A percentile compares a stretch with the other conserved stretches of the same genome.
These are phyloP conservation scores for Drosophila mimica DNA, from an alignment of 2,888 invertebrate species.

Conservation along the genomic window DNA sequence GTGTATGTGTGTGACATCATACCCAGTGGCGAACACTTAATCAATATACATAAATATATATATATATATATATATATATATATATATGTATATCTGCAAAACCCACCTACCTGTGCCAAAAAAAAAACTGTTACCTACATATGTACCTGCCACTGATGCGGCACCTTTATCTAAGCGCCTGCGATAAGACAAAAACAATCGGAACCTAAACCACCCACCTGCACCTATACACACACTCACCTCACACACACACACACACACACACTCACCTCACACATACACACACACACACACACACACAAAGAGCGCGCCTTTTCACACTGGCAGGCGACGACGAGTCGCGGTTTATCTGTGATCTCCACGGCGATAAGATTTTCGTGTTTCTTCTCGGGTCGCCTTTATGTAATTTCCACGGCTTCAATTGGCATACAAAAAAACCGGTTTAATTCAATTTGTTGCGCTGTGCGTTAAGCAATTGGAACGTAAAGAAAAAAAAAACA, in stretches of 20 bases:
- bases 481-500: neutral
- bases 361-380: constrained; percentile 32
- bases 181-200: constrained; percentile 37
- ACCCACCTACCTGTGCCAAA: constrained; percentile 27
- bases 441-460: constrained; percentile 19
- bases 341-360: constrained; percentile 31
- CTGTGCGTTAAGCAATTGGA: neutral
- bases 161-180: constrained; percentile 52
- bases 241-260: neutral
- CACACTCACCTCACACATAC: constrained; percentile 16
- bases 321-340: constrained; percentile 22
- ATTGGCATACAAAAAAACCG: constrained; percentile 29
- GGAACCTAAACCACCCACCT: neutral
- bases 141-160: constrained; percentile 34
- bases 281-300: neutral
- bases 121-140: constrained; percentile 1
- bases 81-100: neutral
- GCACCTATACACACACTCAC: constrained; percentile 2
- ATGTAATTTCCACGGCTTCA: constrained; percentile 29
- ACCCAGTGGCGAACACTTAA: neutral
- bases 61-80: neutral
- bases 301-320: constrained; percentile 41
- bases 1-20: constrained; percentile 12
- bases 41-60: neutral
- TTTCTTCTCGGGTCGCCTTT: constrained; percentile 22